A percentile compares a stretch with the other conserved stretches of the same genome.
Conservation (phyloP, 1,140 invertebrate species). For the Mizuhopecten yessoensis region DNA sequence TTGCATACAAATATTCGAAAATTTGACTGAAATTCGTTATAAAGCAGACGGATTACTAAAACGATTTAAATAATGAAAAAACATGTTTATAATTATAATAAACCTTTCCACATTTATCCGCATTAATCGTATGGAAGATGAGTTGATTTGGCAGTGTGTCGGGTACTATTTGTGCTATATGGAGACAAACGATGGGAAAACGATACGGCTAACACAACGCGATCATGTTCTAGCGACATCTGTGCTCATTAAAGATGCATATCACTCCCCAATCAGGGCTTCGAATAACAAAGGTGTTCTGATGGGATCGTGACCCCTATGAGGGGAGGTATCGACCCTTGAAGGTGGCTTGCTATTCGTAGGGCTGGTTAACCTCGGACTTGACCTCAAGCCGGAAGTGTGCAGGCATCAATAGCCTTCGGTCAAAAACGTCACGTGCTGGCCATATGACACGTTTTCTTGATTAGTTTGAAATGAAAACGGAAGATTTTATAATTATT, state of each 20-base stretch:
- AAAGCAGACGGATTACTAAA: too few species aligned
- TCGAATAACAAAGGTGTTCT: slow-evolving; percentile 12
- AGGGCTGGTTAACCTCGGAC: neutral
- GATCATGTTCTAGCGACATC: slow-evolving; percentile 22
- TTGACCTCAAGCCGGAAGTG: slow-evolving; percentile 21
- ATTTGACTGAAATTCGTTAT: too few species aligned
- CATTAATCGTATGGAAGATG: too few species aligned
- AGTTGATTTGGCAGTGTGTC: too few species aligned
- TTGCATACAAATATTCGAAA: too few species aligned
- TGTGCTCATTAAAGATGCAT: neutral
- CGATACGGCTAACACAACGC: neutral
- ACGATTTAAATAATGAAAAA: too few species aligned
- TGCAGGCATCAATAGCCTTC: slow-evolving; percentile 24
- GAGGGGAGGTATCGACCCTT: neutral
- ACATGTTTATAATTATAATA: too few species aligned
- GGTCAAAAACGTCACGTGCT: slow-evolving; percentile 25
- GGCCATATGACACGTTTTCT: neutral
- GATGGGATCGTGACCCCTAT: slow-evolving; percentile 30
- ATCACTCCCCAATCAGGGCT: neutral
- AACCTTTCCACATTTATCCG: too few species aligned
- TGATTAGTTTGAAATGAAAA: neutral
- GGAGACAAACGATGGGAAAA: neutral
- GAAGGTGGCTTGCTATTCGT: neutral
- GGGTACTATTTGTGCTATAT: too few species aligned
- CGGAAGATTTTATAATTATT: neutral